Base-by-base conservation (phyloP, 2,797 vertebrate species). In the Crenuchus spilurus region DNA sequence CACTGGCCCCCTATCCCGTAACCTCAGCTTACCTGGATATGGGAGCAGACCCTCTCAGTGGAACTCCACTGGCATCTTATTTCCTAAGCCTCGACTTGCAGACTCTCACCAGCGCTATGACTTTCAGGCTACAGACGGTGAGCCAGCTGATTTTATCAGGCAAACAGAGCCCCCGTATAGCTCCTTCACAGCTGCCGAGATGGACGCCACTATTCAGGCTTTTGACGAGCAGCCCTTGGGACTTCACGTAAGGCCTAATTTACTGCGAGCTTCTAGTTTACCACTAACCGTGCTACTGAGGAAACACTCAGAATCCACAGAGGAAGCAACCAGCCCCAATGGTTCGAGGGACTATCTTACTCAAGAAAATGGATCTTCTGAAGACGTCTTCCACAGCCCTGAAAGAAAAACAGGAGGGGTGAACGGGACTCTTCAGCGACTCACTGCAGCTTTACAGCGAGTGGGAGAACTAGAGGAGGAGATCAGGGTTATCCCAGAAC, bases 201-300 rank as follows among this genome's bases (percentile, higher is more conserved):
- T 90, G 84, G 90, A 93, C 64, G 91, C 84, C 76, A 91, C 20
- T 62, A 83, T 83, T 83, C 84, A 39, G 66, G 87, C 88, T 52
- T 81, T 88, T 16, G 90, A 91, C 24, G 94, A 92, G 1, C 92
- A 94, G 46, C 88, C 89, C 1, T 54, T 90, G 2, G 86, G 87
- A 0, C 91, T 86, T 63, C 89, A 91, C 31, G 91, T 92, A 4
- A 88, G 96, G 72, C 97, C 97, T 0, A 92, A 96, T 83, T 94
- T 99, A 24, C 83, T 96, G 72, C 91, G 97, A 18, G 94, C 97
- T 2, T 95, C 95, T 76, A 99, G 97, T 87, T 88, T 98, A 88
- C 97, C 97, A 0, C 91, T 94, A 0, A 92, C 96, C 0, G 92
- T 97, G 41, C 91, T 90, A 0, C 90, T 94, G 0, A 90, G 91